Conservation (phyloP, 2,888 invertebrate genomes). For the Poecilobothrus nobilitatus region DNA sequence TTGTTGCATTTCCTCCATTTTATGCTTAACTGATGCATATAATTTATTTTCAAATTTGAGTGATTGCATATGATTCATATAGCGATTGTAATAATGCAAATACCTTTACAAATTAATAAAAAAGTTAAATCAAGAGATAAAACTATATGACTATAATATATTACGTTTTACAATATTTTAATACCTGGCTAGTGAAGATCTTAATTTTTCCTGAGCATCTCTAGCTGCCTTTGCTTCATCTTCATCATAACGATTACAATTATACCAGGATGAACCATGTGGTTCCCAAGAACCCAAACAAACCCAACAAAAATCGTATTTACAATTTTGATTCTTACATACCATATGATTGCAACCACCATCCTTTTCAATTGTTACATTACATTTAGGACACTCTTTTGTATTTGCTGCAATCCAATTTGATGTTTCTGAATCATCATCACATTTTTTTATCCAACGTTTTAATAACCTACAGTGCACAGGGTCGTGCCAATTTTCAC, state of each 20-base stretch:
- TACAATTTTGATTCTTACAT: conserved; percentile 96
- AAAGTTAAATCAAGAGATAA: background rate
- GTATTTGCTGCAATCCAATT: conserved; percentile 99
- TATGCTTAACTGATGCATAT: conserved; percentile 89
- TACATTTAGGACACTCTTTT: conserved; percentile 97
- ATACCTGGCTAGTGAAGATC: conserved; percentile 90
- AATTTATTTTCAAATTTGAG: conserved; percentile 95
- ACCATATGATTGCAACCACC: conserved; percentile 99
- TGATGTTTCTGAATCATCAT: conserved; percentile 97
- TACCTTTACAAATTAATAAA: conserved; percentile 54
- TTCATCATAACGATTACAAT: conserved; percentile 95
- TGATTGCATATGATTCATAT: conserved; percentile 99
- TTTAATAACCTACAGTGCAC: conserved; percentile 86
- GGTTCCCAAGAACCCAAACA: conserved; percentile 98
- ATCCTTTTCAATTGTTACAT: conserved; percentile 93
- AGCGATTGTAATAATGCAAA: conserved; percentile 96
- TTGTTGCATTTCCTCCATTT: conserved; percentile 99
- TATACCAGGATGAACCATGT: conserved; percentile 97
- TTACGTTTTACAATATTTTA: conserved; percentile 21
- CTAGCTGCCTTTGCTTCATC: conserved; percentile 93
- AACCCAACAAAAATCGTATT: conserved; percentile 98
- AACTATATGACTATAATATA: background rate
- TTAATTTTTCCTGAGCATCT: conserved; percentile 89
- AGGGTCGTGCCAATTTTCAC: conserved; percentile 97
- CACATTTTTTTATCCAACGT: conserved; percentile 98